Evolutionary conservation across 2,888 invertebrate species (phyloP).

Genomic region (Thereva unica): DNA sequence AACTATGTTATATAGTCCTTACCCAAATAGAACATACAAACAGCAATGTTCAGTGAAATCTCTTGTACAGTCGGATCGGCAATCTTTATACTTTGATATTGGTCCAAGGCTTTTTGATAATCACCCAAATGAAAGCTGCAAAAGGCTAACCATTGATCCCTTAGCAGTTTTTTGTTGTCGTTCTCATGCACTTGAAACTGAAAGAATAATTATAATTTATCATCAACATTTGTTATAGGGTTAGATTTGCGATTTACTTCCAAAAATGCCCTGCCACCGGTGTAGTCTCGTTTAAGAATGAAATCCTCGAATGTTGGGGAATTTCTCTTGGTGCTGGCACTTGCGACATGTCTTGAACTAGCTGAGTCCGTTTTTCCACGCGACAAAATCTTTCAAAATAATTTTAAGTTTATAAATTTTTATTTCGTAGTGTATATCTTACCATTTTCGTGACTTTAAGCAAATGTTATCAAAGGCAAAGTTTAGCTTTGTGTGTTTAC

Average conservation of each 20-base stretch:
- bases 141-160: slow-evolving; percentile 89
- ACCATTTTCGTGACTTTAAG: no score
- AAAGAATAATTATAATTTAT: neutral
- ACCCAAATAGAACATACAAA: slow-evolving; percentile 94
- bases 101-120: slow-evolving; percentile 78
- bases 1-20: slow-evolving; percentile 49
- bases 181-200: slow-evolving; percentile 45
- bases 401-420: no score
- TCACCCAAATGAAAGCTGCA: slow-evolving; percentile 96
- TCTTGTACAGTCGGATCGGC: slow-evolving; percentile 65
- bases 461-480: no score
- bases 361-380: slow-evolving; percentile 77
- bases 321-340: slow-evolving; percentile 58
- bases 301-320: slow-evolving; percentile 89
- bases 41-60: slow-evolving; percentile 79
- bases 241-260: slow-evolving; percentile 66
- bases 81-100: slow-evolving; percentile 66
- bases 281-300: slow-evolving; percentile 86
- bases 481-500: no score
- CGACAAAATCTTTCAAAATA: slow-evolving; percentile 71
- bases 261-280: slow-evolving; percentile 88
- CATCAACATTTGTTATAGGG: neutral
- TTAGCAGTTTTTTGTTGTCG: slow-evolving; percentile 52
- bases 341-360: slow-evolving; percentile 49
- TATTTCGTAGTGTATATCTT: no score